Evolutionary conservation across 2,797 vertebrate genomes (phyloP), one percentile per base, ranked within the genome.

Genomic region (Petrocephalus sullivani): DNA sequence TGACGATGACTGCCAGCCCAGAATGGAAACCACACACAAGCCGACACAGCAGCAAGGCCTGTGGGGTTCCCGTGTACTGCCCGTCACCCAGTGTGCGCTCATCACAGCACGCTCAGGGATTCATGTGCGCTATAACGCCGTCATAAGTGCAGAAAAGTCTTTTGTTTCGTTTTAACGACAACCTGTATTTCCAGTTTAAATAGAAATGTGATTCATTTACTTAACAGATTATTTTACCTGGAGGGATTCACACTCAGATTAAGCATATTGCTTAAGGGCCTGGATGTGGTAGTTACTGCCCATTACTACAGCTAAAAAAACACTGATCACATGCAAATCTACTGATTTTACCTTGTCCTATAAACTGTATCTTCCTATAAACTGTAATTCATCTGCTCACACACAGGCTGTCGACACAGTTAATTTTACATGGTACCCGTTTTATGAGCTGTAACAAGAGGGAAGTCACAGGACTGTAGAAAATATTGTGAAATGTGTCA

Each of bases 401-500:
- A 23, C 51, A 28, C 21, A 12, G 51, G 81, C 28, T 75, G 46
- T 53, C 1, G 10, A 84, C 3, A 21, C n/a, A 84, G 46, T 51
- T 9, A 16, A 53, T n/a, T 23, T 83, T 53, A 21, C 21, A 4
- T 10, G n/a, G 19, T 53, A 23, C 49, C 21, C 9, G 6, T 53
- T 83, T 83, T n/a, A 67, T 75, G n/a, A 53, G 46, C 41, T 83
- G 8, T 51, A n/a, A 7, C n/a, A 51, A 82, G 37, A 41, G 37
- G 78, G 78, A 82, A 82, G 46, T 82, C 41, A 9, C 37, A 19
- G 19, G 19, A 51, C n/a, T 81, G 46, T 8, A 46, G 33, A 1
- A 51, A 78, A 78, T 16, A 81, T 82, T 82, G 78, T 53, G 37
- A 82, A 49, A 82, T 49, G 19, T 23, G 71, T 57, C 87, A 87